A percentile compares a stretch with the other conserved stretches of the same genome.
Conservation (phyloP, 2,888 invertebrate genomes). For the Nasonia oneida region DNA sequence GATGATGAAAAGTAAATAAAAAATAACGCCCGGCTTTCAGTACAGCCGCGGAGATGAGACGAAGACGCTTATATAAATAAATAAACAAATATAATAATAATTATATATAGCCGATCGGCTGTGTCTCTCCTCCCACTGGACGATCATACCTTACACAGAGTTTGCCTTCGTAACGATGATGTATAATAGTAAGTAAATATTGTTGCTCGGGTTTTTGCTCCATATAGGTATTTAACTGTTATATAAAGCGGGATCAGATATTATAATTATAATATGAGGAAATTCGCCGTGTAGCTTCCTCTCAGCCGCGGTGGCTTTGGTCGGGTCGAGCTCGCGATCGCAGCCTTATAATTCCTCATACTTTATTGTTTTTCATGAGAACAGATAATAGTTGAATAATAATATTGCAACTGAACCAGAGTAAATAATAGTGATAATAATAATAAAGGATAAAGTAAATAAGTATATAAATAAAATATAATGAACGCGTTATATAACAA, state of each 20-base stretch:
- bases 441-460: no score
- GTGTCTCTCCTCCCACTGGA: conserved; percentile 21
- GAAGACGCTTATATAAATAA: conserved; percentile 1
- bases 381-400: no score
- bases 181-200: conserved; percentile 20
- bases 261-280: no score
- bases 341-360: no score
- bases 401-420: neutral
- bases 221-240: conserved; percentile 34
- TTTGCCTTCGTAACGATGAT: conserved; percentile 30
- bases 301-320: no score
- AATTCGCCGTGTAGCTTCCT: no score
- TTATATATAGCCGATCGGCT: neutral
- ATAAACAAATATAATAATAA: neutral
- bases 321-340: no score
- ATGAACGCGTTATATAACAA: neutral
- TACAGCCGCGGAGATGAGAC: neutral
- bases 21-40: neutral
- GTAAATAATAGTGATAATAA: conserved; percentile 16
- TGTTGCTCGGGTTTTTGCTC: conserved; percentile 33
- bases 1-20: neutral
- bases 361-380: no score
- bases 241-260: neutral
- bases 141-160: conserved; percentile 27
- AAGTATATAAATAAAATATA: no score